Percentiles rank a stretch among this genome's conserved stretches.
phyloP scores from a whole-genome alignment of 2,797 vertebrate species.

The Pogonophryne albipinna region DNA sequence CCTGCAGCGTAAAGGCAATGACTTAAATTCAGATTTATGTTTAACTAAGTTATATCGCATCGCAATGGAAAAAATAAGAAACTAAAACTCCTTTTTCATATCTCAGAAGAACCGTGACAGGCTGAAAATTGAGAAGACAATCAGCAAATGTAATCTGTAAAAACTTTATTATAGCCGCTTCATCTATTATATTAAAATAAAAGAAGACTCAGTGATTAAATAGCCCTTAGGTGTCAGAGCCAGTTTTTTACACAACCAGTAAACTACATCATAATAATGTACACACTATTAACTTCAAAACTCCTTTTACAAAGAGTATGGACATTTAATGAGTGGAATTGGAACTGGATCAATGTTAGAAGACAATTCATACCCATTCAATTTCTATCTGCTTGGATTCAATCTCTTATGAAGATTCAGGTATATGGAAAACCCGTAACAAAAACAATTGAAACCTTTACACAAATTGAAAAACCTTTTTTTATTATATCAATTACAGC shows the following conservation, averaged over 20 bases:
- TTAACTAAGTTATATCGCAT: conserved; percentile 18
- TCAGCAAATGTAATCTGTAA: conserved; percentile 48
- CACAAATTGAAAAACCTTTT: conserved; percentile 78
- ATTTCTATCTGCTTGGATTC: not conserved
- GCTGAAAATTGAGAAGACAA: conserved; percentile 29
- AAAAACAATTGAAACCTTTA: conserved; percentile 44
- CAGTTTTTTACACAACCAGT: conserved; percentile 26
- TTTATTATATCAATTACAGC: conserved; percentile 85
- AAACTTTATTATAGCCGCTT: conserved; percentile 31
- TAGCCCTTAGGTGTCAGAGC: conserved; percentile 5
- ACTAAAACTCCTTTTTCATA: not conserved
- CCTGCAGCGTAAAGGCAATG: conserved; percentile 27
- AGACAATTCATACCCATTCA: not conserved
- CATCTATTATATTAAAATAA: conserved; percentile 27
- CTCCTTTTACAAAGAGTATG: not conserved
- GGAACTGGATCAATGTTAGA: not conserved
- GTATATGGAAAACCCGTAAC: not conserved
- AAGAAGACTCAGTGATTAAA: conserved; percentile 14
- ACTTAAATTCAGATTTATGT: conserved; percentile 29
- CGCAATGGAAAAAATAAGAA: conserved; percentile 11
- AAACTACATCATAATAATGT: not conserved
- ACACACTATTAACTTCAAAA: not conserved
- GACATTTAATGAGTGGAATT: not conserved
- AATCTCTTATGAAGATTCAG: not conserved
- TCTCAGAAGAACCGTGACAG: conserved; percentile 5